These are phyloP conservation scores for Cecidostiba fungosa DNA, from an alignment of 2,888 invertebrate species.

Conservation along the genomic window DNA sequence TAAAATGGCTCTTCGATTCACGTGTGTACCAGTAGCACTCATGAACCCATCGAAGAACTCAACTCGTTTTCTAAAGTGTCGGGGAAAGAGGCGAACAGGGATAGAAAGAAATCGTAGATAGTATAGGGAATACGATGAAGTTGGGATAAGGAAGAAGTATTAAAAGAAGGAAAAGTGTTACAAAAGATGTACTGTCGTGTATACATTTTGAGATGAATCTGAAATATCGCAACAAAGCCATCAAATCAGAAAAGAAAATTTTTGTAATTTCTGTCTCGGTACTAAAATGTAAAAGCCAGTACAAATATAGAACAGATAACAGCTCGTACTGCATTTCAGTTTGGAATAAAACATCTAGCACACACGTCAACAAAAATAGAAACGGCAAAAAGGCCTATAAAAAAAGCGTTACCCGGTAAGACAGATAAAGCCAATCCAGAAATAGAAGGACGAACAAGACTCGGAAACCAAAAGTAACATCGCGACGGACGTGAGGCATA, in stretches of 20 bases:
- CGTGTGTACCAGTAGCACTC: background rate
- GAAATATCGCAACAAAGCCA: too few relatives aligned
- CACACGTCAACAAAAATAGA: background rate
- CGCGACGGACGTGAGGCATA: slow-evolving; percentile 1
- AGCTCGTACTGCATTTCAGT: too few relatives aligned
- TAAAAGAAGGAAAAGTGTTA: too few relatives aligned
- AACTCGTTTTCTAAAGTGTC: background rate
- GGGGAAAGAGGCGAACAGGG: background rate
- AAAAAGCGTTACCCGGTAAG: background rate
- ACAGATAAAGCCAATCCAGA: background rate
- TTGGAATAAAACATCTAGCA: background rate
- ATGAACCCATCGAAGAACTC: background rate
- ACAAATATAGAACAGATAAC: too few relatives aligned
- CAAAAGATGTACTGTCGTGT: background rate
- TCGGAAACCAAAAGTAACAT: slow-evolving; percentile 12
- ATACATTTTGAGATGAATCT: too few relatives aligned
- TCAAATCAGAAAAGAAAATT: too few relatives aligned
- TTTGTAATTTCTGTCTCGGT: too few relatives aligned
- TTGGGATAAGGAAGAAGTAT: background rate
- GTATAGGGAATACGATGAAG: background rate
- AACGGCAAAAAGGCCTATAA: background rate
- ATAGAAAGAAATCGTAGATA: background rate
- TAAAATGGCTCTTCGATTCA: background rate
- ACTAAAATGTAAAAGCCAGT: too few relatives aligned
- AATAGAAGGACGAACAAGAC: background rate